Evolutionary conservation across 2,888 invertebrate genomes (phyloP).

Genomic region (Drosophila nr. perissopoda): DNA sequence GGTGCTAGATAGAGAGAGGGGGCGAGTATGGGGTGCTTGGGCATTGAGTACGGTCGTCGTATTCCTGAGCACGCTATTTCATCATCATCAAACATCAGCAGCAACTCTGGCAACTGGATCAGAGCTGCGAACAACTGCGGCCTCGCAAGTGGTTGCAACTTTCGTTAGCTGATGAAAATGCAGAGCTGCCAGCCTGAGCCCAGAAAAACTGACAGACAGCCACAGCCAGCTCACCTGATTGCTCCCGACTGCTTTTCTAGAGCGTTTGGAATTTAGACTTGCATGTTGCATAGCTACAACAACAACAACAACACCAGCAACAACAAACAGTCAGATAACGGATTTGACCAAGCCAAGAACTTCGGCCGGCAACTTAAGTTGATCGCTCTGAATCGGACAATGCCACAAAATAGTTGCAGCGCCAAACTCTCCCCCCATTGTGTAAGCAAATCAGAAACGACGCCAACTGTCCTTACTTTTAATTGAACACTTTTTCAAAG

Average conservation of each 20-base stretch:
- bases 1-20: background rate
- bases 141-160: constrained; percentile 60
- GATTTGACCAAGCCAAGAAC: constrained; percentile 8
- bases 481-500: constrained; percentile 40
- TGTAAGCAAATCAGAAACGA: constrained; percentile 42
- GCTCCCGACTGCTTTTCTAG: background rate
- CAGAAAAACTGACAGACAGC: constrained; percentile 19
- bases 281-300: constrained; percentile 29
- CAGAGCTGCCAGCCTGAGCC: constrained; percentile 52
- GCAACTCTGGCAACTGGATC: constrained; percentile 43
- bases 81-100: constrained; percentile 76
- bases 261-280: constrained; percentile 51
- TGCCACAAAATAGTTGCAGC: constrained; percentile 25
- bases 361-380: constrained; percentile 1
- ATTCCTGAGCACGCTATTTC: constrained; percentile 74
- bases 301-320: constrained; percentile 9
- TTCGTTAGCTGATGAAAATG: constrained; percentile 78
- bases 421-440: background rate
- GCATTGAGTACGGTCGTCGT: constrained; percentile 23
- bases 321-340: constrained; percentile 1
- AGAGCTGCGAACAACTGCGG: constrained; percentile 31
- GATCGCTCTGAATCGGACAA: constrained; percentile 41
- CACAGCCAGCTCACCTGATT: constrained; percentile 1
- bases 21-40: background rate
- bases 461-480: constrained; percentile 26